Conservation (phyloP, 2,888 invertebrate species). For the Drosophila pseudotalamancana region DNA sequence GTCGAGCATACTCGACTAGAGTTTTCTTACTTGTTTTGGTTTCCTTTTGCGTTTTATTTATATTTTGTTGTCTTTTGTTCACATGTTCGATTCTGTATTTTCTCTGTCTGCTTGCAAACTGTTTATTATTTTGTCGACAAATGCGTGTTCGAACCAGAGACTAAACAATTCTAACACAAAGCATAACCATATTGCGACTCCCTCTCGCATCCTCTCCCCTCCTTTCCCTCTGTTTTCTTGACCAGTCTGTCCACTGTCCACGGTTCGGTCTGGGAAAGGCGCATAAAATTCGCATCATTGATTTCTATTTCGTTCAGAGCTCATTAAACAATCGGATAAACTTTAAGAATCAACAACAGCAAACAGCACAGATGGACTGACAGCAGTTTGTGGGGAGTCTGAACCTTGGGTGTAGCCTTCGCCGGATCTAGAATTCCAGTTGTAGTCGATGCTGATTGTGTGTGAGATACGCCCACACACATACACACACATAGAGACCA, state of each 20-base stretch:
- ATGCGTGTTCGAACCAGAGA: conserved; percentile 38
- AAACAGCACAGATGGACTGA: conserved; percentile 49
- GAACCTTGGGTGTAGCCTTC: too few relatives aligned
- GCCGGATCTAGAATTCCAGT: conserved; percentile 14
- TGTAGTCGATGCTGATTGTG: conserved; percentile 49
- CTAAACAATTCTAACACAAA: conserved; percentile 33
- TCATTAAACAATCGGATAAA: conserved; percentile 73
- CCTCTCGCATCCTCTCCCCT: background rate
- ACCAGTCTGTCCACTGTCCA: conserved; percentile 26
- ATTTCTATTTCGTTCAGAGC: conserved; percentile 71
- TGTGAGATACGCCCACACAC: conserved; percentile 37
- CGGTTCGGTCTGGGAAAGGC: conserved; percentile 42
- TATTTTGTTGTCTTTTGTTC: conserved; percentile 42
- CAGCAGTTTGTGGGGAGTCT: conserved; percentile 25
- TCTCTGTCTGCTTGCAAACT: conserved; percentile 40
- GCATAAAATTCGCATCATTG: conserved; percentile 71
- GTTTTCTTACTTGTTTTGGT: too few relatives aligned
- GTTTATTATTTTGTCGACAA: conserved; percentile 65
- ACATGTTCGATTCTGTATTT: conserved; percentile 24
- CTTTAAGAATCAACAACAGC: conserved; percentile 54
- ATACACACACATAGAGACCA: background rate
- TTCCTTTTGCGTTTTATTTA: background rate
- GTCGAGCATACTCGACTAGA: too few relatives aligned
- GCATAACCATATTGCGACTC: conserved; percentile 53
- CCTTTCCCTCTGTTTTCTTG: background rate